Conservation (phyloP, 2,888 invertebrate genomes). For the Hesperia comma region DNA sequence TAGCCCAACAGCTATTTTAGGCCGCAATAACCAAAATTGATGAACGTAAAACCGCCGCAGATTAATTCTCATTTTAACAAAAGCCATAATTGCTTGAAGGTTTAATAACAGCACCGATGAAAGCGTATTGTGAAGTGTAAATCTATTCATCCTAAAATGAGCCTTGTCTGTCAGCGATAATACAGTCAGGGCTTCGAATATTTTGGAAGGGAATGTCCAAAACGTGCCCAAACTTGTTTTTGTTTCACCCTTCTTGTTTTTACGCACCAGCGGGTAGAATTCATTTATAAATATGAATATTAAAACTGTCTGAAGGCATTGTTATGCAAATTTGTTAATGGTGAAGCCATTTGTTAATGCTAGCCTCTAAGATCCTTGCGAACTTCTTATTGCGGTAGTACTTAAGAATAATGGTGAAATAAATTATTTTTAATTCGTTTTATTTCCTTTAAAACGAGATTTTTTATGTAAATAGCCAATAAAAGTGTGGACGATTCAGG, state of each 20-base stretch:
- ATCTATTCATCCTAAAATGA: constrained; percentile 39
- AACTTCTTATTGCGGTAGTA: neutral
- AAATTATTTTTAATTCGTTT: neutral
- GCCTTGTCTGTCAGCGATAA: constrained; percentile 40
- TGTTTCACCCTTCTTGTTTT: constrained; percentile 15
- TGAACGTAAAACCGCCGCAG: constrained; percentile 7
- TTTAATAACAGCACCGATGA: constrained; percentile 37
- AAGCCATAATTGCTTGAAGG: constrained; percentile 37
- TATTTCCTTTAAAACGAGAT: too few species aligned
- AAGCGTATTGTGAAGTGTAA: constrained; percentile 30
- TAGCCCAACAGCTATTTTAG: neutral
- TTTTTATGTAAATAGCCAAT: too few species aligned
- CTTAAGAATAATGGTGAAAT: neutral
- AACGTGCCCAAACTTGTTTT: constrained; percentile 46
- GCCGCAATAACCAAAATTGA: constrained; percentile 12
- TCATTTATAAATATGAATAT: constrained; percentile 7
- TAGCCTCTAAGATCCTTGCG: neutral
- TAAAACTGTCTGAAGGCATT: constrained; percentile 3
- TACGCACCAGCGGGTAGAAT: neutral
- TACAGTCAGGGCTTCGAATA: constrained; percentile 25
- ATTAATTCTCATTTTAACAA: constrained; percentile 27
- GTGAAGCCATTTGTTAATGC: constrained; percentile 6
- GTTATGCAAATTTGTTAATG: constrained; percentile 10
- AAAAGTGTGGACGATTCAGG: too few species aligned
- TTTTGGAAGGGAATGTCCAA: constrained; percentile 40